A percentile compares a stretch with the other conserved stretches of the same genome.
These are phyloP conservation scores for Porites lobata DNA, from an alignment of 92 coral and sea anemone species.

Conservation along the genomic window DNA sequence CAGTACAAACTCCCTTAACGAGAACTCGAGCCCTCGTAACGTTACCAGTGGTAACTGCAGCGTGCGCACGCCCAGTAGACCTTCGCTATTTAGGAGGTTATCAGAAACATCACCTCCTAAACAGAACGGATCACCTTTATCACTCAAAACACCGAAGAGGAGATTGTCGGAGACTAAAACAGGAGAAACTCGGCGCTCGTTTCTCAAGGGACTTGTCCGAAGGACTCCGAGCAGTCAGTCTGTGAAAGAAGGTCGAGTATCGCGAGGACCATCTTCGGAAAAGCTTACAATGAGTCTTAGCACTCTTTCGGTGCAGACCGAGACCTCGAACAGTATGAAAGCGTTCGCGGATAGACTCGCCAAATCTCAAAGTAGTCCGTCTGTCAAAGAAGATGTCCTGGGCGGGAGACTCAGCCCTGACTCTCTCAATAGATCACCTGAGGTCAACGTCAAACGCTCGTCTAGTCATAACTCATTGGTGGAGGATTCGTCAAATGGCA, in stretches of 20 bases:
- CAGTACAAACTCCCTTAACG: slow-evolving; percentile 75
- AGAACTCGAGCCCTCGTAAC: slow-evolving; percentile 63
- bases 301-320: slow-evolving; percentile 56
- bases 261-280: slow-evolving; percentile 72
- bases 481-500: not conserved
- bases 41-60: slow-evolving; percentile 47
- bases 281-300: slow-evolving; percentile 78
- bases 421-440: slow-evolving; percentile 29
- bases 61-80: slow-evolving; percentile 66
- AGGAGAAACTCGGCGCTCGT: slow-evolving; percentile 72
- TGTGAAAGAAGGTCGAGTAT: slow-evolving; percentile 83
- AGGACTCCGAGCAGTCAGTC: slow-evolving; percentile 90
- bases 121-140: slow-evolving; percentile 35
- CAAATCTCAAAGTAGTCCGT: slow-evolving; percentile 60
- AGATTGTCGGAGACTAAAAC: slow-evolving; percentile 79
- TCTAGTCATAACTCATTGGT: slow-evolving; percentile 4
- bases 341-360: slow-evolving; percentile 37
- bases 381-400: slow-evolving; percentile 47
- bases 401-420: slow-evolving; percentile 29
- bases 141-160: slow-evolving; percentile 67
- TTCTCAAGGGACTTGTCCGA: slow-evolving; percentile 81
- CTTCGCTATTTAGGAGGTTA: slow-evolving; percentile 77
- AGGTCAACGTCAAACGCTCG: slow-evolving; percentile 17
- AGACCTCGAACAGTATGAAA: slow-evolving; percentile 24
- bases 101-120: slow-evolving; percentile 80